A percentile compares a stretch with the other conserved stretches of the same genome.
Conservation (phyloP, 2,797 vertebrate species). For the Ispidina picta region DNA sequence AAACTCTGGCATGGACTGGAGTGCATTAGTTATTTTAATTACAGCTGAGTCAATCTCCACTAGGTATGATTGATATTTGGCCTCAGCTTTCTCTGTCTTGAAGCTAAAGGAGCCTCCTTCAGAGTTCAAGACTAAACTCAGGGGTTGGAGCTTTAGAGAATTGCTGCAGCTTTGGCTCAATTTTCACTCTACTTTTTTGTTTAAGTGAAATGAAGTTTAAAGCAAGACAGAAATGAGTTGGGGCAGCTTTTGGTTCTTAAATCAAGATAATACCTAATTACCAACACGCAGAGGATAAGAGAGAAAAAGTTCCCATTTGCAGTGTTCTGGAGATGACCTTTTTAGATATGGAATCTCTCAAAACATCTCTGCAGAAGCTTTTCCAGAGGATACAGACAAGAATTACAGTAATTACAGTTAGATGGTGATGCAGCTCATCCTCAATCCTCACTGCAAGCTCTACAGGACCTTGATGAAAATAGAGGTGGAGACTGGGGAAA, state of each 20-base stretch:
- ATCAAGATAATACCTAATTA: neutral
- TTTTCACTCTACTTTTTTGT: neutral
- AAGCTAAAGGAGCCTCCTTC: neutral
- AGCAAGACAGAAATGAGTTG: neutral
- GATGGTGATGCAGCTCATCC: accelerated
- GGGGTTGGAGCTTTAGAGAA: neutral
- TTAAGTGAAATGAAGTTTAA: neutral
- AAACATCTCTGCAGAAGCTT: neutral
- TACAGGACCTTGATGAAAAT: neutral
- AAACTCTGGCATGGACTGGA: constrained; percentile 30
- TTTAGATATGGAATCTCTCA: neutral
- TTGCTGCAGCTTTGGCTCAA: neutral
- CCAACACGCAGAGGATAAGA: neutral
- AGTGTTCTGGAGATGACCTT: neutral
- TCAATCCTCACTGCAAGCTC: neutral
- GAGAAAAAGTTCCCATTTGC: neutral
- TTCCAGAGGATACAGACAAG: neutral
- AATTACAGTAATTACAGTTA: neutral
- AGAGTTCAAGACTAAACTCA: neutral
- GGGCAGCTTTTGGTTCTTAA: neutral
- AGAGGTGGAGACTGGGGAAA: neutral
- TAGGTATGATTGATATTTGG: constrained; percentile 45
- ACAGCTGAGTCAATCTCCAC: constrained; percentile 32
- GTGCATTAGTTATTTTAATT: constrained; percentile 64
- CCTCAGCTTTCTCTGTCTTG: neutral